These are phyloP conservation scores for Drosophila nr. perissopoda DNA, from an alignment of 2,888 invertebrate species.

Conservation along the genomic window DNA sequence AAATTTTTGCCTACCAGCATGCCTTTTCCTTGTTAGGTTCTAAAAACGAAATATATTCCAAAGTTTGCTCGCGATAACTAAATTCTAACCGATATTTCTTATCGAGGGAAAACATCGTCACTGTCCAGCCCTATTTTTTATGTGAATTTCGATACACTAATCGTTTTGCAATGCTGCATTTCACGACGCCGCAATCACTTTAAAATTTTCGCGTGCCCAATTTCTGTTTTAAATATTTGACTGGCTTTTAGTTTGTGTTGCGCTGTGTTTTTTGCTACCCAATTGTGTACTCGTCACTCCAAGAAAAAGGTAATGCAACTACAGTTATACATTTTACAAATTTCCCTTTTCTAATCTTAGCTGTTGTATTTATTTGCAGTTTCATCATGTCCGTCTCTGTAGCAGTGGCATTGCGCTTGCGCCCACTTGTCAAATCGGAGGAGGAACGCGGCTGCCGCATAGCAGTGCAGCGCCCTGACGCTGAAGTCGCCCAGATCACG, in stretches of 20 bases:
- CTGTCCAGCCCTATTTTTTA: background rate
- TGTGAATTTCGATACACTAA: background rate
- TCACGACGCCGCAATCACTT: background rate
- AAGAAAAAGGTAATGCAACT: background rate
- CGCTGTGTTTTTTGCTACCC: background rate
- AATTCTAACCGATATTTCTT: background rate
- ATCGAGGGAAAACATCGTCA: background rate
- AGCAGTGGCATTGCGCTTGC: conserved; percentile 91
- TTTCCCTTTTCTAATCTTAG: background rate
- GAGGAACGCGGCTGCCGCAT: conserved; percentile 89
- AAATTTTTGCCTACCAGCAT: too few relatives aligned
- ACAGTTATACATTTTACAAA: background rate
- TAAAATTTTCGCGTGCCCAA: background rate
- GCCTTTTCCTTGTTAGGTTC: too few relatives aligned
- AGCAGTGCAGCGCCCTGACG: conserved; percentile 80
- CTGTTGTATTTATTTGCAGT: background rate
- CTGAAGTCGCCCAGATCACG: conserved; percentile 89
- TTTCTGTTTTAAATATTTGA: background rate
- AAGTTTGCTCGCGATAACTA: too few relatives aligned
- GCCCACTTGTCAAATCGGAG: conserved; percentile 92
- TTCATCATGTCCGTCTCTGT: conserved; percentile 25
- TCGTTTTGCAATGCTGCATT: conserved; percentile 1
- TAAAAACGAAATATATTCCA: too few relatives aligned
- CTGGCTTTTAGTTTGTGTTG: background rate
- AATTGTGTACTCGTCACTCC: background rate